Base-by-base conservation (phyloP, 1,140 invertebrate genomes). In the Nasonia giraulti region DNA sequence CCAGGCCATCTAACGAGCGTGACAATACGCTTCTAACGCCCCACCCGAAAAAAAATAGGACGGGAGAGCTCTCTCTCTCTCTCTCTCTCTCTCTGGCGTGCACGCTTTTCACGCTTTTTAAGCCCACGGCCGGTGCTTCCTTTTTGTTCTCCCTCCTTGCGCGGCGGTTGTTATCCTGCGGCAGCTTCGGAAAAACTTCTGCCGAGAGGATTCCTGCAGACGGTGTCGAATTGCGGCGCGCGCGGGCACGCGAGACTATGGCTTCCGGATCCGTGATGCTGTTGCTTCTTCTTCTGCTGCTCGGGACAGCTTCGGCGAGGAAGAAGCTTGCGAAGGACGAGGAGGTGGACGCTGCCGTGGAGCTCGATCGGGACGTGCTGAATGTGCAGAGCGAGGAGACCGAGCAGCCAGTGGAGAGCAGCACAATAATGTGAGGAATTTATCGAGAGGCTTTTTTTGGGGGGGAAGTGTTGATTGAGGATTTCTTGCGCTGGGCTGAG, bases 61-160 rank as follows among this genome's bases (percentile, higher is more conserved):
- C 77, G 78, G 23, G 76, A 14, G 40, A 44, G n/a, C 27, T 27
- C 27, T 27, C 27, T 27, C 27, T 27, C 27, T 27, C 27, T 27
- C 75, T 44, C 40, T 44, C 40, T 11, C 33, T 37, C 4, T 37
- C 33, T 0, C 33, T 37, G 44, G 8, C 40, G n/a, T n/a, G 2
- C 75, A 2, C 14, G 37, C 23, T 74, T 80, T 89, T 89, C 87
- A 89, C 89, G 89, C 89, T 89, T 88, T 89, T 89, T 88, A 87
- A 85, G 88, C 82, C 1, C 71, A 5, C 44, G 0, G 0, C 23
- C 20, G n/a, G 12, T 74, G 69, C 40, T 82, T 68, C 47, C 47
- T 71, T 31, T n/a, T 44, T 68, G 17, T 80, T 73, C 44, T 80
- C 79, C 14, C 47, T 80, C 37, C 27, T 17, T 11, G 12, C 47